Evolutionary conservation across 2,888 invertebrate genomes (phyloP).

Genomic region (Pilophorus perplexus): DNA sequence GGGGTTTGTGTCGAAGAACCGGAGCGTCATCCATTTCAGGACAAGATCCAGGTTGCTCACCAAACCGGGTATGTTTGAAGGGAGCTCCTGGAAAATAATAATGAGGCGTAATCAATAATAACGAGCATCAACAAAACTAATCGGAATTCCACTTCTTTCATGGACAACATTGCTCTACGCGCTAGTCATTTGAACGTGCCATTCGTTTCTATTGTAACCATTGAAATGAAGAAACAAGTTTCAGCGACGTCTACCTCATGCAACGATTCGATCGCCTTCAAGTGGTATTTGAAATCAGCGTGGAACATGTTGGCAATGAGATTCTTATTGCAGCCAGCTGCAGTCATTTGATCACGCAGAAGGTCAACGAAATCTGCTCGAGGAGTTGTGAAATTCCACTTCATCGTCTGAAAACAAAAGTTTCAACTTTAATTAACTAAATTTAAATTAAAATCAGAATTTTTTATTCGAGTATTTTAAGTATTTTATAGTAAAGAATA

Average conservation of each 20-base stretch:
- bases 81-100: constrained; percentile 60
- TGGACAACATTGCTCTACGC: no score
- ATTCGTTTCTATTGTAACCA: no score
- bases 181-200: no score
- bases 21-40: constrained; percentile 91
- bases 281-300: constrained; percentile 87
- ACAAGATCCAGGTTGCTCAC: constrained; percentile 91
- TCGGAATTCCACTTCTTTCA: no score
- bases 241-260: constrained; percentile 65
- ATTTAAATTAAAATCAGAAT: no score
- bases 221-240: no score
- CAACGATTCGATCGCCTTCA: constrained; percentile 90
- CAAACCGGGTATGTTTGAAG: constrained; percentile 73
- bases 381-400: constrained; percentile 94
- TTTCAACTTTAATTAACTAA: no score
- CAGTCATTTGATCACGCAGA: constrained; percentile 83
- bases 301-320: constrained; percentile 92
- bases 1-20: constrained; percentile 98
- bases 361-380: constrained; percentile 91
- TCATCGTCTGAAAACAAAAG: constrained; percentile 57
- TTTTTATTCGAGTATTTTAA: no score
- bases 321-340: constrained; percentile 81
- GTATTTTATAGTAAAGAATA: no score
- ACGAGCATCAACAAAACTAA: no score
- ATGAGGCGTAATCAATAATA: background rate